Evolutionary conservation across 1,140 invertebrate genomes (phyloP).

Genomic region (Brachionus asplanchnoidis): DNA sequence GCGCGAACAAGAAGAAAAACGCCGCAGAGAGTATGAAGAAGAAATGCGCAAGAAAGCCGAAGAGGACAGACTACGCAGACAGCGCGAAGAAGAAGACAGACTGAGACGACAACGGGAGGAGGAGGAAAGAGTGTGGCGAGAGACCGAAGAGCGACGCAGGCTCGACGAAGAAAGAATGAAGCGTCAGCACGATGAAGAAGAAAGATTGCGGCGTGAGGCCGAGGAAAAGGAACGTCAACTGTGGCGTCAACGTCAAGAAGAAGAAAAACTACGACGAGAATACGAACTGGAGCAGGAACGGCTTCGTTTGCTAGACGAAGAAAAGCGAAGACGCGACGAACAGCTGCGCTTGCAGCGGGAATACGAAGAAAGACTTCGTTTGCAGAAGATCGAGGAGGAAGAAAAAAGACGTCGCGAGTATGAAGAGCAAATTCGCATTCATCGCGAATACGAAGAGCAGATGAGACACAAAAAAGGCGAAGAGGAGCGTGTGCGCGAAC

Average conservation of each 20-base stretch:
- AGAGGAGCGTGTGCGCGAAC: neutral
- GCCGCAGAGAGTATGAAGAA: too few species aligned
- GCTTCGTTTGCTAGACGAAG: conserved; percentile 42
- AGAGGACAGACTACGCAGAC: too few species aligned
- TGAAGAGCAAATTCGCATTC: conserved; percentile 37
- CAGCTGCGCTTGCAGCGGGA: conserved; percentile 42
- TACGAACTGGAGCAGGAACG: neutral
- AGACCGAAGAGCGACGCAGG: neutral
- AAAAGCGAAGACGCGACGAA: conserved; percentile 45
- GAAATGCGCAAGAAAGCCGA: too few species aligned
- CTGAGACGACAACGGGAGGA: neutral
- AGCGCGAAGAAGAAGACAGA: conserved; percentile 21
- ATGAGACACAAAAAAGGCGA: neutral
- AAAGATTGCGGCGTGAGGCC: neutral
- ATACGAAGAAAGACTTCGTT: neutral
- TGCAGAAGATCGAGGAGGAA: neutral
- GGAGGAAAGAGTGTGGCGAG: neutral
- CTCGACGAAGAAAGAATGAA: neutral
- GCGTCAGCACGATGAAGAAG: neutral
- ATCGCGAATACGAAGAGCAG: conserved; percentile 40
- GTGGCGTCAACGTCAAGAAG: neutral
- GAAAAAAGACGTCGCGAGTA: neutral
- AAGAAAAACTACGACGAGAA: neutral
- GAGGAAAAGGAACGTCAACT: conserved; percentile 29
- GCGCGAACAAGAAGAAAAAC: neutral